Percentiles rank a stretch among this genome's conserved stretches.
Conservation (phyloP, 2,888 invertebrate species). For the Quadroppia sp. region DNA sequence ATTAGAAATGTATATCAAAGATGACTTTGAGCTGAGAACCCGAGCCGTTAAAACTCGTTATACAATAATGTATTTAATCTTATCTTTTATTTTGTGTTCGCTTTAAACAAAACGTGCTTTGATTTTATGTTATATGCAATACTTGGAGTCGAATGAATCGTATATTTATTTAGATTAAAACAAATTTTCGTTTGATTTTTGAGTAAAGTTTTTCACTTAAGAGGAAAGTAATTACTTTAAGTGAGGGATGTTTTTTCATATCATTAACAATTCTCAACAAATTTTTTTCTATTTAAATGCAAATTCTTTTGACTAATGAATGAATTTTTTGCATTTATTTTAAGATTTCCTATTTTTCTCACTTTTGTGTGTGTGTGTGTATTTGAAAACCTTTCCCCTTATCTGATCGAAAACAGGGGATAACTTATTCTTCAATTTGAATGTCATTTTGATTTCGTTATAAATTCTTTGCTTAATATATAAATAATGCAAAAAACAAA, state of each 20-base stretch:
- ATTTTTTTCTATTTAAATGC: not conserved
- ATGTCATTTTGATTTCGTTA: not conserved
- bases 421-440: not conserved
- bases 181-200: no score
- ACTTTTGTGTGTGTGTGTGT: not conserved
- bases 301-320: not conserved
- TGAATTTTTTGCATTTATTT: not conserved
- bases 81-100: constrained; percentile 6
- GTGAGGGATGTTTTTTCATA: constrained; percentile 4
- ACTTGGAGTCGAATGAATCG: not conserved
- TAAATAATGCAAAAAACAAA: constrained; percentile 17
- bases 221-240: not conserved
- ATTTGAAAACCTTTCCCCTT: not conserved
- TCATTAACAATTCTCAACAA: not conserved
- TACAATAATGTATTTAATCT: constrained; percentile 17
- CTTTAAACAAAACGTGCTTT: constrained; percentile 13
- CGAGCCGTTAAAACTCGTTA: not conserved
- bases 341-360: not conserved
- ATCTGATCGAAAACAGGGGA: constrained; percentile 11
- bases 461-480: not conserved
- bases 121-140: not conserved
- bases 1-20: not conserved
- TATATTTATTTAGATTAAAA: not conserved
- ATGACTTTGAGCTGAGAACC: not conserved
- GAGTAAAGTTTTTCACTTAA: no score